These are phyloP conservation scores for Stigmatopora argus DNA, from an alignment of 2,113 vertebrate species.

Conservation along the genomic window DNA sequence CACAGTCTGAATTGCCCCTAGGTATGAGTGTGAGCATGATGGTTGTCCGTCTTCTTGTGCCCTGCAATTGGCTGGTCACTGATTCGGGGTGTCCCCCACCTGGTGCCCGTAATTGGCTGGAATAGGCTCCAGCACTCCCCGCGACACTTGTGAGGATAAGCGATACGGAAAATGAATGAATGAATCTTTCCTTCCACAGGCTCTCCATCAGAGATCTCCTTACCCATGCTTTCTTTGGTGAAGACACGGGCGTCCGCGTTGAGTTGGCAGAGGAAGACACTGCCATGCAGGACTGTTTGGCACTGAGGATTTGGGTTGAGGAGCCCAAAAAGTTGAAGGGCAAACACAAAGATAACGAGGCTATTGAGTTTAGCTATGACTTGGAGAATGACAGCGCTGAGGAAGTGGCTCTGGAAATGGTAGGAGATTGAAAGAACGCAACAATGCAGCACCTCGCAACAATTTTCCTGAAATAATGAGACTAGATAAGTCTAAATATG, in stretches of 20 bases:
- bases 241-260: slow-evolving; percentile 89
- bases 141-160: too few relatives aligned
- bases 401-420: slow-evolving; percentile 92
- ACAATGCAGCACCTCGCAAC: not conserved
- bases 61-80: too few relatives aligned
- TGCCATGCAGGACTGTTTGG: slow-evolving; percentile 74
- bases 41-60: too few relatives aligned
- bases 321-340: slow-evolving; percentile 94
- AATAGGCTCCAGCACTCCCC: too few relatives aligned
- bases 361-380: slow-evolving; percentile 95
- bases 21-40: too few relatives aligned
- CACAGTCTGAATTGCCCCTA: too few relatives aligned
- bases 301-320: slow-evolving; percentile 89
- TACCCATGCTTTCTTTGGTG: slow-evolving; percentile 86
- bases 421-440: slow-evolving; percentile 51
- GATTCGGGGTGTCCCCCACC: too few relatives aligned
- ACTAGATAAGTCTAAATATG: slow-evolving; percentile 1
- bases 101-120: too few relatives aligned
- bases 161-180: too few relatives aligned
- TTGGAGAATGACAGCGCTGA: slow-evolving; percentile 85
- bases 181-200: slow-evolving; percentile 46
- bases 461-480: not conserved
- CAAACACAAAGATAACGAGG: slow-evolving; percentile 95
- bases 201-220: slow-evolving; percentile 85
- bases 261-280: slow-evolving; percentile 88